A percentile compares a stretch with the other conserved stretches of the same genome.
These are phyloP conservation scores for Dasyprocta punctata DNA, from an alignment of 2,113 vertebrate species.

Conservation along the genomic window DNA sequence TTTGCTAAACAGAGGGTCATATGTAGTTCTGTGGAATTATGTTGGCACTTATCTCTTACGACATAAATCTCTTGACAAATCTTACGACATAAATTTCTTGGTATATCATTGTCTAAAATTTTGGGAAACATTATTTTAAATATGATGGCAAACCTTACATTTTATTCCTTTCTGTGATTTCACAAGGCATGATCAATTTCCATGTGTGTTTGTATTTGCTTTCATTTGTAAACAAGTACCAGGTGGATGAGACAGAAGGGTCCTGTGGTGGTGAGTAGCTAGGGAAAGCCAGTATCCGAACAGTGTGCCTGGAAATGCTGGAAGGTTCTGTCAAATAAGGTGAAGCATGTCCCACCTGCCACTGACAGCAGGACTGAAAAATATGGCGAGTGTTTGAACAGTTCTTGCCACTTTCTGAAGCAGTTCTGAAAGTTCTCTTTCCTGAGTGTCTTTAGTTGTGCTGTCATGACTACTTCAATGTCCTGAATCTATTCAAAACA, in stretches of 20 bases:
- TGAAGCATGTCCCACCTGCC: not conserved
- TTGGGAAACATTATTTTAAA: not conserved
- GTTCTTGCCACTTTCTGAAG: not conserved
- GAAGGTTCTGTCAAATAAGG: not conserved
- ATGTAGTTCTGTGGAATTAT: not conserved
- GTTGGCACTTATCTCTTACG: not conserved
- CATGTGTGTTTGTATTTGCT: not conserved
- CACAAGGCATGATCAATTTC: not conserved
- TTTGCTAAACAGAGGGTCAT: constrained; percentile 45
- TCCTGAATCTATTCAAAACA: not conserved
- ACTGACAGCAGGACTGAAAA: not conserved
- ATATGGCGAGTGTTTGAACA: not conserved
- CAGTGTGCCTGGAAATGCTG: not conserved
- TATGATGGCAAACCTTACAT: not conserved
- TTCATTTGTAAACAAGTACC: not conserved
- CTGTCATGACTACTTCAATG: not conserved
- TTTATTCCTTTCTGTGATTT: not conserved
- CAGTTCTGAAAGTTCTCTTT: not conserved
- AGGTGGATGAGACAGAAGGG: not conserved
- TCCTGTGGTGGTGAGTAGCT: not conserved
- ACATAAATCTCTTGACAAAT: not conserved
- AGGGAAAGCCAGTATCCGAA: not conserved
- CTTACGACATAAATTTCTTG: not conserved
- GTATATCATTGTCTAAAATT: not conserved
- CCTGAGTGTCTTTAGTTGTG: not conserved